phyloP scores from a whole-genome alignment of 2,888 invertebrate species.

The Drosophila anomelani region DNA sequence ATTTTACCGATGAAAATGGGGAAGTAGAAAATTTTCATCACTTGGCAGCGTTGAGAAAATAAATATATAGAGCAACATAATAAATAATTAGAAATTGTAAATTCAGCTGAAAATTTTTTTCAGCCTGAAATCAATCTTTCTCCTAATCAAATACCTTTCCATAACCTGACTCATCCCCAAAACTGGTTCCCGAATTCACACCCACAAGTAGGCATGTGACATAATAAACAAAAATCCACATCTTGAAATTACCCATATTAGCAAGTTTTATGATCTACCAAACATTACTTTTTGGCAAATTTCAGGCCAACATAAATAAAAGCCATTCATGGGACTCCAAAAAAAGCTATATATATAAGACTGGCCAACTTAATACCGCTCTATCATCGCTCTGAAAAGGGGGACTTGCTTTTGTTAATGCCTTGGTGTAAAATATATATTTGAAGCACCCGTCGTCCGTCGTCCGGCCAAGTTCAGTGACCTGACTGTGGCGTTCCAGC shows the following conservation, averaged over 20 bases:
- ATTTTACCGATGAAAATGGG: not conserved
- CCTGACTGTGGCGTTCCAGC: conserved; percentile 46
- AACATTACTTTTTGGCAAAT: conserved; percentile 20
- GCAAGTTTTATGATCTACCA: conserved; percentile 33
- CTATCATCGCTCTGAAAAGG: conserved; percentile 7
- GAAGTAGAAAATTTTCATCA: not conserved
- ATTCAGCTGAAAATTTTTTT: too few relatives aligned
- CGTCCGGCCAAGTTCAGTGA: conserved; percentile 51
- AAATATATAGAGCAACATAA: too few relatives aligned
- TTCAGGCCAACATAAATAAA: conserved; percentile 27
- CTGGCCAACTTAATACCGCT: conserved; percentile 33
- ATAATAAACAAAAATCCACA: conserved; percentile 23
- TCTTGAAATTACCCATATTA: conserved; percentile 39
- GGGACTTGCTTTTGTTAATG: conserved; percentile 27
- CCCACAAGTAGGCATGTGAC: conserved; percentile 32
- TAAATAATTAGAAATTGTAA: not conserved
- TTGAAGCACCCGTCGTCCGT: conserved; percentile 14
- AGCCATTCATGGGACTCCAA: conserved; percentile 21
- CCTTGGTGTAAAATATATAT: conserved; percentile 30
- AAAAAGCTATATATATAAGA: not conserved
- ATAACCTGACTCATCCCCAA: conserved; percentile 12
- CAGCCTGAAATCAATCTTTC: not conserved
- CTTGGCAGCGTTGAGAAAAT: not conserved
- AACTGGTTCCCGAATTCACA: conserved; percentile 13
- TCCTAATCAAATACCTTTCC: not conserved